Percentiles rank a stretch among this genome's conserved stretches.
phyloP scores from a whole-genome alignment of 2,113 vertebrate genomes.

The Riparia riparia region DNA sequence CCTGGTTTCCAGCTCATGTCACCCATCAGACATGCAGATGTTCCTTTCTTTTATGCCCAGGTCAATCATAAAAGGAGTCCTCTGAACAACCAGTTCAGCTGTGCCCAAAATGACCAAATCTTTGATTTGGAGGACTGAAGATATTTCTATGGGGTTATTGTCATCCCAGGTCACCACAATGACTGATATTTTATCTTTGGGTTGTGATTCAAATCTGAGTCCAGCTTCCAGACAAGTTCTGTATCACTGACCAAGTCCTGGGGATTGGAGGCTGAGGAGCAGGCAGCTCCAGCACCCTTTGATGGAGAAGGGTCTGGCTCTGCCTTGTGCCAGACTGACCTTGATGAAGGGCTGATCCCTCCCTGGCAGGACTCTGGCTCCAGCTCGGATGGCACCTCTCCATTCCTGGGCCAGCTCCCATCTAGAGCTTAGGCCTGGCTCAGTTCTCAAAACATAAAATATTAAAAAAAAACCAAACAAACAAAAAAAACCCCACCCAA shows the following conservation, averaged over 20 bases:
- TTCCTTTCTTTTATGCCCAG: not conserved
- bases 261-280: accelerated
- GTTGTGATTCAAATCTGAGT: not conserved
- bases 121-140: not conserved
- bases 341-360: not conserved
- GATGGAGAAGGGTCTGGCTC: not conserved
- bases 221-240: not conserved
- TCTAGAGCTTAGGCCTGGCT: not conserved
- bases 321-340: accelerated
- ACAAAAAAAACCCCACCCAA: not conserved
- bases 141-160: not conserved
- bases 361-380: not conserved
- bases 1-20: not conserved
- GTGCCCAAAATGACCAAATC: not conserved
- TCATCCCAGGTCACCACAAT: not conserved
- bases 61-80: not conserved
- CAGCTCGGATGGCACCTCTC: not conserved
- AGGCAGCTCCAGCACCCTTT: accelerated
- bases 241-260: not conserved
- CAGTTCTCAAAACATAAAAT: not conserved
- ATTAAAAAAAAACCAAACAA: not conserved
- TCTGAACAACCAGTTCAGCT: not conserved
- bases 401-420: not conserved
- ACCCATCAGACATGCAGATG: not conserved
- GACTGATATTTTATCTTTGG: not conserved